Conservation (phyloP, 53 echinoderm and acorn worm genomes). For the Crossaster papposus region DNA sequence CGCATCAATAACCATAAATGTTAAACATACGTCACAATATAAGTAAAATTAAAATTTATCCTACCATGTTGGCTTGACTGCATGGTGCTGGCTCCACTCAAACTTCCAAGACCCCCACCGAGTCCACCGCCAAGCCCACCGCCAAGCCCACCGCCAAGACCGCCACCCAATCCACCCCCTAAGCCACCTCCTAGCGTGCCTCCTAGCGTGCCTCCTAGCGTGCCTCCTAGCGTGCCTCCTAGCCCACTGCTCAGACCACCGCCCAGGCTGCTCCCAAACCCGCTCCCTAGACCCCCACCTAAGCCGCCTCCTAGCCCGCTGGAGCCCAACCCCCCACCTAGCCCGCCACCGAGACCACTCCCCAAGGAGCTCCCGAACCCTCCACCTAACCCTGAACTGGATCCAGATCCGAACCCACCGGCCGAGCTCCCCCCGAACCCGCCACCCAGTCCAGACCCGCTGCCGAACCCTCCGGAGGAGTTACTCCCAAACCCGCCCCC, state of each 20-base stretch:
- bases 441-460: slow-evolving; percentile 10
- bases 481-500: slow-evolving; percentile 41
- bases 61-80: slow-evolving; percentile 50
- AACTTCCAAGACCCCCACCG: slow-evolving; percentile 47
- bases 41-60: background rate
- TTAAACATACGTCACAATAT: background rate
- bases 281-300: slow-evolving; percentile 35
- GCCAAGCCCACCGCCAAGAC: slow-evolving; percentile 34
- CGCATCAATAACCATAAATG: background rate
- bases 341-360: slow-evolving; percentile 38
- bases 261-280: slow-evolving; percentile 35
- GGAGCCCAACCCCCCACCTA: slow-evolving; percentile 46
- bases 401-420: slow-evolving; percentile 20
- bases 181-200: slow-evolving; percentile 18
- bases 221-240: slow-evolving; percentile 23
- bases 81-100: slow-evolving; percentile 47
- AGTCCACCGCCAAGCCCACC: slow-evolving; percentile 42
- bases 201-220: slow-evolving; percentile 14
- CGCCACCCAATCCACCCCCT: slow-evolving; percentile 30
- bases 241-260: slow-evolving; percentile 38
- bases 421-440: slow-evolving; percentile 29
- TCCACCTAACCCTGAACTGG: slow-evolving; percentile 39
- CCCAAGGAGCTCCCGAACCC: slow-evolving; percentile 50
- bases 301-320: slow-evolving; percentile 46
- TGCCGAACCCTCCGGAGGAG: slow-evolving; percentile 39